Percentiles rank a stretch among this genome's conserved stretches.
These are phyloP conservation scores for Drosophila picticornis DNA, from an alignment of 2,888 invertebrate genomes.

Conservation along the genomic window DNA sequence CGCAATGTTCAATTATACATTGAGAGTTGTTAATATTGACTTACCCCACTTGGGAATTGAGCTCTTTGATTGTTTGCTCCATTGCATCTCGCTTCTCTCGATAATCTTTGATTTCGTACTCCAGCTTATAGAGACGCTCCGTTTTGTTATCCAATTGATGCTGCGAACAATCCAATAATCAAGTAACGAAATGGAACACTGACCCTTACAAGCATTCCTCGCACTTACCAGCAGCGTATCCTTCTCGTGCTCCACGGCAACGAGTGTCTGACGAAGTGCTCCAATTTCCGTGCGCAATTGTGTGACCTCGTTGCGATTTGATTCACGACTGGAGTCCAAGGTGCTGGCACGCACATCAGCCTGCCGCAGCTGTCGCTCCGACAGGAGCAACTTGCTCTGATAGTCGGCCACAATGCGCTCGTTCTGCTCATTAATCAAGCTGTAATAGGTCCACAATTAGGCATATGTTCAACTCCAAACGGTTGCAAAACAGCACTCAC, in stretches of 20 bases:
- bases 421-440: constrained; percentile 91
- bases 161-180: constrained; percentile 47
- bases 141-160: constrained; percentile 90
- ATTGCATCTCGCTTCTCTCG: constrained; percentile 86
- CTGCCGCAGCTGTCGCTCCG: constrained; percentile 88
- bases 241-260: constrained; percentile 90
- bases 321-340: constrained; percentile 87
- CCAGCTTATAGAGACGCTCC: constrained; percentile 88
- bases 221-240: constrained; percentile 87
- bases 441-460: constrained; percentile 72
- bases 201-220: too few species aligned
- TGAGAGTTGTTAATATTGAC: constrained; percentile 13
- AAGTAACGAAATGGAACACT: background rate
- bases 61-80: constrained; percentile 87
- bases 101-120: constrained; percentile 88
- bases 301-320: constrained; percentile 87
- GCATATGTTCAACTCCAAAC: constrained; percentile 34
- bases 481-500: constrained; percentile 83
- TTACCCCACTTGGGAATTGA: constrained; percentile 87
- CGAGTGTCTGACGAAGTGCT: constrained; percentile 88
- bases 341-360: constrained; percentile 87
- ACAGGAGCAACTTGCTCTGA: constrained; percentile 88
- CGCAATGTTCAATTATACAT: background rate
- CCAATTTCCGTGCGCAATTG: constrained; percentile 88
- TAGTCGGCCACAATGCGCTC: constrained; percentile 90